These are phyloP conservation scores for Teleogryllus occipitalis DNA, from an alignment of 1,140 invertebrate genomes.

Conservation along the genomic window DNA sequence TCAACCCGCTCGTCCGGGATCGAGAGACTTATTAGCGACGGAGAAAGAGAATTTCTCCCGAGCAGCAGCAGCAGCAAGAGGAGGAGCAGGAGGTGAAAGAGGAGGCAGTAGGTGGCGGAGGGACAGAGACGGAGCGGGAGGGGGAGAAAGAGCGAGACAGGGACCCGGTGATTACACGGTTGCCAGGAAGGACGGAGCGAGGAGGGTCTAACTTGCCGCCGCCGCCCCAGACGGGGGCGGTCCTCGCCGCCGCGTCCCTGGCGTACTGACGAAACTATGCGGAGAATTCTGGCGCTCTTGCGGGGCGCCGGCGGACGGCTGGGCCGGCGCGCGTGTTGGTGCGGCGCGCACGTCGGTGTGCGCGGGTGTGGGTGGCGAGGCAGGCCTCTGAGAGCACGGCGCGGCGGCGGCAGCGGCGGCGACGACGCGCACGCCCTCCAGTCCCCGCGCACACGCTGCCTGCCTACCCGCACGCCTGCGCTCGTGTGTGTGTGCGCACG, in stretches of 20 bases:
- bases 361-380: no score
- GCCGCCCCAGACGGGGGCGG: no score
- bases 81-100: neutral
- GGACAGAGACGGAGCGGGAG: neutral
- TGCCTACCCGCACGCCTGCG: no score
- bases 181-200: neutral
- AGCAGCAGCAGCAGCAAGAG: neutral
- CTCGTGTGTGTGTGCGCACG: no score
- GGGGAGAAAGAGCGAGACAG: neutral
- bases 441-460: no score
- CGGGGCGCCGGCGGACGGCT: no score
- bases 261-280: neutral
- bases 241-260: neutral
- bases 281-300: neutral
- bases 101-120: neutral
- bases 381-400: no score
- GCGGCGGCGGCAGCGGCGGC: no score
- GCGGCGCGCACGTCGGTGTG: no score
- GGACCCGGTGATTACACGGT: neutral
- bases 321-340: no score
- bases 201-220: neutral
- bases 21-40: neutral
- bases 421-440: neutral
- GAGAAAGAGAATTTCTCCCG: neutral
- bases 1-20: neutral